Evolutionary conservation across 2,888 invertebrate species (phyloP).

Genomic region (Protonemura montana): DNA sequence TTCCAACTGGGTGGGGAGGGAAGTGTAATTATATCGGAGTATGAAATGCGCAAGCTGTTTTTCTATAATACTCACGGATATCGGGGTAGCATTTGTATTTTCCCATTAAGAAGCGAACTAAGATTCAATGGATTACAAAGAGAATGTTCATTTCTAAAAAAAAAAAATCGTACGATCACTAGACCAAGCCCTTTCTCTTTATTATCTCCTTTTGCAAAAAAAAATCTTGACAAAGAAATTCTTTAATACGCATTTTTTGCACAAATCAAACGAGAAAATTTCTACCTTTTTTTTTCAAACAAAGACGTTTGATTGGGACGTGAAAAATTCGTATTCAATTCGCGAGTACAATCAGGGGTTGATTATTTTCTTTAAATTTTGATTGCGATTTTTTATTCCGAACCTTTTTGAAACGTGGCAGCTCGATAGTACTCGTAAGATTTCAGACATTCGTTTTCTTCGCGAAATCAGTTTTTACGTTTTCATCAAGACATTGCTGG

Average conservation of each 20-base stretch:
- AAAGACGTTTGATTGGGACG: conserved; percentile 21
- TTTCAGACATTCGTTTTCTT: not conserved
- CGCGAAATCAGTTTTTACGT: not conserved
- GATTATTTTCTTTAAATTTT: not conserved
- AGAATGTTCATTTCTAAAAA: not conserved
- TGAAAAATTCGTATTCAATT: not conserved
- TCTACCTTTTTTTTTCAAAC: not conserved
- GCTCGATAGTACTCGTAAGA: not conserved
- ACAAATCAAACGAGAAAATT: not conserved
- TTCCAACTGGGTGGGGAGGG: too few species aligned
- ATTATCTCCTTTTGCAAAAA: not conserved
- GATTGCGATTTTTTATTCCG: not conserved
- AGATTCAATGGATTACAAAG: not conserved
- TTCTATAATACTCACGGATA: too few species aligned
- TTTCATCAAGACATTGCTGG: not conserved
- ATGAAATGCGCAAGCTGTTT: too few species aligned
- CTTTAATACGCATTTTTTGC: not conserved
- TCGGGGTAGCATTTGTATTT: too few species aligned
- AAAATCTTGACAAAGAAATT: not conserved
- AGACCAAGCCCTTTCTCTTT: not conserved
- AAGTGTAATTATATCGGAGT: too few species aligned
- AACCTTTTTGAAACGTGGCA: too few species aligned
- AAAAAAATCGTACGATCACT: not conserved
- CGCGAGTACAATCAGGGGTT: not conserved
- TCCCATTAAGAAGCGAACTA: not conserved